Percentiles rank a stretch among this genome's conserved stretches.
phyloP scores from a whole-genome alignment of 2,888 invertebrate species.

The Drosophila acutilabella region DNA sequence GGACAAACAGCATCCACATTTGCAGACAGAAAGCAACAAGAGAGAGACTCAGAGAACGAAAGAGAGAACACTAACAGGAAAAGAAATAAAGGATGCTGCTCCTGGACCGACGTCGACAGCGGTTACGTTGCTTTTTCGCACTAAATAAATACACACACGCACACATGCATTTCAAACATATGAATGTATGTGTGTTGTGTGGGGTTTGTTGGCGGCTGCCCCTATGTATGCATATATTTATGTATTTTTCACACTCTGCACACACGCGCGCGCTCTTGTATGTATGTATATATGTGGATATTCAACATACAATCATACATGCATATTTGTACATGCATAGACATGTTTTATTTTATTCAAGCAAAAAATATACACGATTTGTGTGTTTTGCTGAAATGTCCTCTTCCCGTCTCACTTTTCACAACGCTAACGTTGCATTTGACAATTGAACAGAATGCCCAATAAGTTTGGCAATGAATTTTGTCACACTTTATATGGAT shows the following conservation, averaged over 20 bases:
- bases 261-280: conserved; percentile 50
- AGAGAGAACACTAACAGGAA: conserved; percentile 57
- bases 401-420: conserved; percentile 24
- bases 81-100: conserved; percentile 70
- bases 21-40: conserved; percentile 49
- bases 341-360: conserved; percentile 47
- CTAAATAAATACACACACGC: conserved; percentile 40
- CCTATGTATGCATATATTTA: conserved; percentile 46
- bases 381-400: conserved; percentile 6
- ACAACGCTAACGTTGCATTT: conserved; percentile 27
- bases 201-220: conserved; percentile 66
- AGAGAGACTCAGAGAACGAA: conserved; percentile 23
- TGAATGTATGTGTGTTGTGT: conserved; percentile 33
- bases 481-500: conserved; percentile 50
- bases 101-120: conserved; percentile 60
- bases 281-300: conserved; percentile 32
- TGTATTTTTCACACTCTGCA: conserved; percentile 65
- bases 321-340: conserved; percentile 48
- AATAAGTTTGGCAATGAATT: conserved; percentile 37
- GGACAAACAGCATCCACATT: conserved; percentile 68
- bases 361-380: conserved; percentile 54
- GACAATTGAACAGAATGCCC: conserved; percentile 32
- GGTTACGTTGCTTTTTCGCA: conserved; percentile 71
- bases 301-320: conserved; percentile 28
- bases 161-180: background rate